Base-by-base conservation (phyloP, 2,888 invertebrate genomes). In the Drosophila ochracea region DNA sequence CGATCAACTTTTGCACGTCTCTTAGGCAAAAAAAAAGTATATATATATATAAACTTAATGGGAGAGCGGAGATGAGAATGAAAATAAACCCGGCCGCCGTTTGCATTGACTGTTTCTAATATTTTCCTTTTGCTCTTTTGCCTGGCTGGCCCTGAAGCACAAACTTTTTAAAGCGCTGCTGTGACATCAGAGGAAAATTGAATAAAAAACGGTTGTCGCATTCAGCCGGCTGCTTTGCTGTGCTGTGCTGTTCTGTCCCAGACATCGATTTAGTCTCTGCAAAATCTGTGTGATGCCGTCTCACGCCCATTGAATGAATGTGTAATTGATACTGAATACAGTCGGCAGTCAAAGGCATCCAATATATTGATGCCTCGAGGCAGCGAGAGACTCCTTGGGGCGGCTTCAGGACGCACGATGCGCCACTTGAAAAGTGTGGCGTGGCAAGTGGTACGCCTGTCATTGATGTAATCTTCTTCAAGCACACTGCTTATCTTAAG, bases 311-410 rank as follows among this genome's bases (percentile, higher is more conserved):
- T 78, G 80, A 73, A 78, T 85, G 83, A 87, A 85, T 83, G 83
- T 82, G 89, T 90, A 87, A 87, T 88, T 87, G 90, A 89, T 87
- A 86, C 82, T 66, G 73, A 83, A 79, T 69, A 70, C 76, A 84
- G 82, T 78, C 83, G 64, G 68, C 76, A 84, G 84, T 76, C 82
- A 78, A 75, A 80, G 84, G 75, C 79, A 79, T 77, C 72, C 74
- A 80, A 85, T 77, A 72, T 77, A 78, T 63, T 64, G 55, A 39
- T 49, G 74, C 59, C 78, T 16, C 33, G 33, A 70, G 79, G 58
- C 78, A 49, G n/a, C 30, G 28, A 25, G 28, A 11, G 25, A 47
- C 47, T 47, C 16, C 16, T 47, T 25, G n/a, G 9, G 30, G 10
- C 28, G 37, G 28, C 28, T 57, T 39, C 57, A 57, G 57, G 57